Evolutionary conservation across 2,797 vertebrate genomes (phyloP).

Genomic region (Siniperca scherzeri): DNA sequence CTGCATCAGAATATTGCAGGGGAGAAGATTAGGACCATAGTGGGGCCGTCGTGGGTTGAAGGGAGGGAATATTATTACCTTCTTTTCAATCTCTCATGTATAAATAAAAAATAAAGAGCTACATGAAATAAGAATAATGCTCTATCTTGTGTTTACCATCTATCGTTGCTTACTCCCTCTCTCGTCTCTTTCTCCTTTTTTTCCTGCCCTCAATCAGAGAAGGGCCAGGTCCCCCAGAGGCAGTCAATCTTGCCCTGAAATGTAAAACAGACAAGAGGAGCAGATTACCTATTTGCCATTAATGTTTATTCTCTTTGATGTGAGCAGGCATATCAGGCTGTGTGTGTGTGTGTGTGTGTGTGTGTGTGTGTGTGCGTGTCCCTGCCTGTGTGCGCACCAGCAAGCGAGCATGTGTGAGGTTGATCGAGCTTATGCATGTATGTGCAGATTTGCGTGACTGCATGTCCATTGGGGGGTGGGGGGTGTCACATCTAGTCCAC

Average conservation of each 20-base stretch:
- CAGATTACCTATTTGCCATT: slow-evolving; percentile 89
- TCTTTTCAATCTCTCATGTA: slow-evolving; percentile 78
- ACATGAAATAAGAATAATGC: slow-evolving; percentile 82
- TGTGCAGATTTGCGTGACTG: slow-evolving; percentile 58
- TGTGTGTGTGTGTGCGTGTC: slow-evolving; percentile 27
- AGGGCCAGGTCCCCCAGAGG: slow-evolving; percentile 78
- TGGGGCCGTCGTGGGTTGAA: slow-evolving; percentile 60
- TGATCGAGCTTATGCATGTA: slow-evolving; percentile 60
- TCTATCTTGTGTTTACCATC: slow-evolving; percentile 78
- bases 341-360: slow-evolving; percentile 29
- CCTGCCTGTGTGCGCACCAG: slow-evolving; percentile 17
- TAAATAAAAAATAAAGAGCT: slow-evolving; percentile 82
- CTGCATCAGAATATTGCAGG: slow-evolving; percentile 91
- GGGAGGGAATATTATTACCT: slow-evolving; percentile 79
- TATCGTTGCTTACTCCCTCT: slow-evolving; percentile 63
- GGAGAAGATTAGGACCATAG: slow-evolving; percentile 92
- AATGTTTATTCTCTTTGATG: slow-evolving; percentile 90
- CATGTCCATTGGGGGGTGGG: slow-evolving; percentile 30
- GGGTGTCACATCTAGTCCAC: slow-evolving; percentile 52
- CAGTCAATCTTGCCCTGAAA: slow-evolving; percentile 83
- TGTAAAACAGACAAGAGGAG: slow-evolving; percentile 86
- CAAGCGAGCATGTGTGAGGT: slow-evolving; percentile 51
- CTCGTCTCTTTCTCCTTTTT: slow-evolving; percentile 41
- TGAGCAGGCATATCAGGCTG: slow-evolving; percentile 75
- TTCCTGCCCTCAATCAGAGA: slow-evolving; percentile 76